These are phyloP conservation scores for Ctenicera cuprea DNA, from an alignment of 2,888 invertebrate genomes.

Conservation along the genomic window DNA sequence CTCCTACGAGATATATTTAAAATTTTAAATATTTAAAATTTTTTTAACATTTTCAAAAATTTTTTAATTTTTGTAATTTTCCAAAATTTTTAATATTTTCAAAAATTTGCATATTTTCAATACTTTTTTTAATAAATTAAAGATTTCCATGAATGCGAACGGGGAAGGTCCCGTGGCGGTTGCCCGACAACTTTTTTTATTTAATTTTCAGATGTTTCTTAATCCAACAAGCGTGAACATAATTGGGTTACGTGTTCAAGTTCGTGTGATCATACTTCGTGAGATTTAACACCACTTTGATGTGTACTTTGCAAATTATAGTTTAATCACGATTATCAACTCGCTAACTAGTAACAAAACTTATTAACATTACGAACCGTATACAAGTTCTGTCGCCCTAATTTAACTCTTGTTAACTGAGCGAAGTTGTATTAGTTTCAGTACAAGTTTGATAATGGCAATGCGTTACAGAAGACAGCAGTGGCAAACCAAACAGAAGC, in stretches of 20 bases:
- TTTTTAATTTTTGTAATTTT: too few relatives aligned
- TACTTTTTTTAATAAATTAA: too few relatives aligned
- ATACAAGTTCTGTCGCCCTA: constrained; percentile 23
- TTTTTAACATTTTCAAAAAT: too few relatives aligned
- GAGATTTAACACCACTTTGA: constrained; percentile 19
- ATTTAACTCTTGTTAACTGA: constrained; percentile 36
- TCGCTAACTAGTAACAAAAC: constrained; percentile 29
- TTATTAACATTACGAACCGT: constrained; percentile 35
- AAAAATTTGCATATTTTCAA: too few relatives aligned
- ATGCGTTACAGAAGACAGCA: constrained; percentile 24
- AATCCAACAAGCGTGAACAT: too few relatives aligned
- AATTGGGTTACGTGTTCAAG: neutral
- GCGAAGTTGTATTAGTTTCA: constrained; percentile 22
- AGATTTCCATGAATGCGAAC: too few relatives aligned
- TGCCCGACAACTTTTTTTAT: too few relatives aligned
- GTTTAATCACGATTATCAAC: constrained; percentile 32
- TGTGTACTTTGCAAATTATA: constrained; percentile 28
- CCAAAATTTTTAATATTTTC: too few relatives aligned
- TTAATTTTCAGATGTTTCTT: too few relatives aligned
- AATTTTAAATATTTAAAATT: too few relatives aligned
- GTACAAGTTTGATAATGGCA: constrained; percentile 19
- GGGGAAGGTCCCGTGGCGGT: too few relatives aligned
- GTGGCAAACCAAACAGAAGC: constrained; percentile 28
- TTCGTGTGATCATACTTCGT: constrained; percentile 2
- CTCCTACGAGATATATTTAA: too few relatives aligned